phyloP scores from a whole-genome alignment of 1,140 invertebrate genomes.

The Plectrocnemia conspersa region DNA sequence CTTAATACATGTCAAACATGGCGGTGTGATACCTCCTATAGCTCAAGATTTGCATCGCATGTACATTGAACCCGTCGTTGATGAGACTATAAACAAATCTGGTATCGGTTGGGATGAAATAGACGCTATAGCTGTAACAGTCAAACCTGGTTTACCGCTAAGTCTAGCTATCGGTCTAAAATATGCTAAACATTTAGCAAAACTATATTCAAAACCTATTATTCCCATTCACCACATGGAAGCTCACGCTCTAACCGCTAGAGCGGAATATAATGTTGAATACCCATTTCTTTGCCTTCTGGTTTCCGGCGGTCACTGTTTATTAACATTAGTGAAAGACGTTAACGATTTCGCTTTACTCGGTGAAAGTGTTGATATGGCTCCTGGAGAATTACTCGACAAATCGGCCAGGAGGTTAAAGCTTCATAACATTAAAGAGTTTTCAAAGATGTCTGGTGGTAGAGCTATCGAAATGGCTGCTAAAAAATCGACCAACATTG shows the following conservation, averaged over 20 bases:
- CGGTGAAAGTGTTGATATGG: slow-evolving; percentile 74
- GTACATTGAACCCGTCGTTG: slow-evolving; percentile 73
- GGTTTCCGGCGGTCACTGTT: slow-evolving; percentile 88
- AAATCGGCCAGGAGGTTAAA: slow-evolving; percentile 86
- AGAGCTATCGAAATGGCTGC: slow-evolving; percentile 80
- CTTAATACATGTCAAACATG: slow-evolving; percentile 73
- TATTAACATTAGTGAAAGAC: slow-evolving; percentile 72
- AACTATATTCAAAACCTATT: slow-evolving; percentile 70
- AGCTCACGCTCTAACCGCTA: slow-evolving; percentile 88
- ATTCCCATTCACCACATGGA: slow-evolving; percentile 99
- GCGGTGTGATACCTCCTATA: slow-evolving; percentile 85
- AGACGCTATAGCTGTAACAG: slow-evolving; percentile 87
- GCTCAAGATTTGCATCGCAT: slow-evolving; percentile 76
- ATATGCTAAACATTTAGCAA: slow-evolving; percentile 77
- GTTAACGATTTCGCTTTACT: slow-evolving; percentile 75
- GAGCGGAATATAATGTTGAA: slow-evolving; percentile 64
- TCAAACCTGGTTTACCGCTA: slow-evolving; percentile 77
- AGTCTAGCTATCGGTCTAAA: slow-evolving; percentile 77
- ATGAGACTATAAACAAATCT: slow-evolving; percentile 62
- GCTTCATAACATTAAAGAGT: slow-evolving; percentile 73
- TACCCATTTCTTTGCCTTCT: slow-evolving; percentile 90
- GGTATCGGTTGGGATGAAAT: slow-evolving; percentile 66
- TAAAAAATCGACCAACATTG: slow-evolving; percentile 58
- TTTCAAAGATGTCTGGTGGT: slow-evolving; percentile 71
- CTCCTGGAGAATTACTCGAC: slow-evolving; percentile 89